These are phyloP conservation scores for Bellardia bayeri DNA, from an alignment of 2,888 invertebrate genomes.

Conservation along the genomic window DNA sequence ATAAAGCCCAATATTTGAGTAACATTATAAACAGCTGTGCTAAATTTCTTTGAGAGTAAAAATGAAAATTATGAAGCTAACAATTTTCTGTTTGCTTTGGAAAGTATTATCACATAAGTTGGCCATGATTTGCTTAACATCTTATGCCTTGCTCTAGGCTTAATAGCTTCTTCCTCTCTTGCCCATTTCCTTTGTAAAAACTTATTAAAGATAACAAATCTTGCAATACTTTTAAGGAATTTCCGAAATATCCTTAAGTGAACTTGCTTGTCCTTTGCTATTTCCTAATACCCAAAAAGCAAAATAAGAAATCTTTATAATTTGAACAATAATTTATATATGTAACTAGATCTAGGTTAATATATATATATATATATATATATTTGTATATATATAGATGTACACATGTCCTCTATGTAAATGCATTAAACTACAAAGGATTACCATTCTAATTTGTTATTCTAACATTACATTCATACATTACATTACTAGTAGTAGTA, in stretches of 20 bases:
- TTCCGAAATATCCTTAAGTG: neutral
- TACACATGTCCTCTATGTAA: slow-evolving; percentile 30
- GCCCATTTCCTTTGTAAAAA: neutral
- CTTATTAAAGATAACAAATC: slow-evolving; percentile 12
- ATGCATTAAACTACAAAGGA: slow-evolving; percentile 35
- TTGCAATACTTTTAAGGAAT: neutral
- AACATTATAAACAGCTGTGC: too few relatives aligned
- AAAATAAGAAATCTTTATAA: slow-evolving; percentile 17
- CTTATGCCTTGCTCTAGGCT: neutral
- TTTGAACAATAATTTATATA: slow-evolving; percentile 52
- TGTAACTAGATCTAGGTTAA: slow-evolving; percentile 30
- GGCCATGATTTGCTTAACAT: too few relatives aligned
- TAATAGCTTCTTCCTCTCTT: neutral
- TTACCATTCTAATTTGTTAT: slow-evolving; percentile 23
- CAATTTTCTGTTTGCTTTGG: too few relatives aligned
- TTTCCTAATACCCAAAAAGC: neutral
- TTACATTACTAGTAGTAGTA: neutral
- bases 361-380: too few relatives aligned
- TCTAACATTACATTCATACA: neutral
- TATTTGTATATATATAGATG: too few relatives aligned
- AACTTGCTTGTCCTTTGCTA: neutral
- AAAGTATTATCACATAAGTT: too few relatives aligned
- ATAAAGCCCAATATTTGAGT: too few relatives aligned
- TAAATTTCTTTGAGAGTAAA: too few relatives aligned
- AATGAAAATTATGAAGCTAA: too few relatives aligned